Base-by-base conservation (phyloP, 2,113 vertebrate genomes). In the Alces alces region DNA sequence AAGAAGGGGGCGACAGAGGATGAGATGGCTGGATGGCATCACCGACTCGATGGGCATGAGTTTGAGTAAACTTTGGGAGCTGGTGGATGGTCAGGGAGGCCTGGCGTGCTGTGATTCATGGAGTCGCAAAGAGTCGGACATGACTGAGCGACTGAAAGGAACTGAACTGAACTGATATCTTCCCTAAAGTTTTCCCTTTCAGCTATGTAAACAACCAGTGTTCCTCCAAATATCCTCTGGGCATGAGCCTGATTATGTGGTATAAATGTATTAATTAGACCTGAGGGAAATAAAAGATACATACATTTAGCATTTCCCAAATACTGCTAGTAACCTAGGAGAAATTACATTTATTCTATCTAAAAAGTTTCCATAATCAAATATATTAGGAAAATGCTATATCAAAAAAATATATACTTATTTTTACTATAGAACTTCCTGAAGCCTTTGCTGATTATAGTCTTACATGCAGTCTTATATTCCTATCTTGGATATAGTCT, bases 261-360 rank as follows among this genome's bases (percentile, higher is more conserved):
- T 76, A 80, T 76, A 97, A 96, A 89, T 89, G 50, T 45, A 96
- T 88, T 94, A 96, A 91, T 91, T 60, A 93, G 70, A 82, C 7
- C 33, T 2, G n/a, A 97, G 30, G 82, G 45, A 98, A 95, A 95
- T 87, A 89, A 36, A 60, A 27, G 27, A 94, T n/a, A 87, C 12
- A 85, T 9, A 95, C 6, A n/a, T 54, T 80, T 61, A 93, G 16
- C 61, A 96, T 82, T 84, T 95, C 47, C 39, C 33, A 96, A 94
- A 60, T 76, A 66, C 2, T 12, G 84, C n/a, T 70, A 94, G 36
- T 55, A 93, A 95, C 45, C 36, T 73, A 84, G 54, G 45, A 95
- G 39, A 93, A 94, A 94, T 70, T n/a, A 89, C 5, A 92, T 30
- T 23, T 85, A 76, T 23, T 45, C 57, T 73, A 79, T 58, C 70